Evolutionary conservation across 53 echinoderm and acorn worm genomes (phyloP).

Genomic region (Echinarachnius parma): DNA sequence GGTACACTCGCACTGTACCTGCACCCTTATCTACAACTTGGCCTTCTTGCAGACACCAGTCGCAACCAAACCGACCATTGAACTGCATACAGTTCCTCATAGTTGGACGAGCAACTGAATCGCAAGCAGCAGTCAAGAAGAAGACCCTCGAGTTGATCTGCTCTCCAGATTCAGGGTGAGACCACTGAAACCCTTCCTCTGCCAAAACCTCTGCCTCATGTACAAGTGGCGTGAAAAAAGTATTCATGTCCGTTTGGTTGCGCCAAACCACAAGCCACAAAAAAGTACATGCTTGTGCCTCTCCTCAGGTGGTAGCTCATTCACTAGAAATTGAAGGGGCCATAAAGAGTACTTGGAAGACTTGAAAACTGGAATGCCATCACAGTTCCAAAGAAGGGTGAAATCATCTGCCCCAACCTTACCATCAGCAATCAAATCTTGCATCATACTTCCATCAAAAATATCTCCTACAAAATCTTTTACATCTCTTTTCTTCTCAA

Average conservation of each 20-base stretch:
- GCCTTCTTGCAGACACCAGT: constrained; percentile 45
- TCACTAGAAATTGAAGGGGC: constrained; percentile 48
- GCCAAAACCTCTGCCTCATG: constrained; percentile 35
- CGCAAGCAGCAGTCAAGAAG: constrained; percentile 31
- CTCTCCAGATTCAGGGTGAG: constrained; percentile 1
- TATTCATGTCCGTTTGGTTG: constrained; percentile 30
- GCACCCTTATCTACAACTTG: constrained; percentile 37
- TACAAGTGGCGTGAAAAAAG: constrained; percentile 33
- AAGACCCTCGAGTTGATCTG: constrained; percentile 13
- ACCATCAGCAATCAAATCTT: constrained; percentile 5
- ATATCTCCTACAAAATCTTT: constrained; percentile 9
- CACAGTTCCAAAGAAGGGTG: constrained; percentile 43
- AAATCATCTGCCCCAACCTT: constrained; percentile 16
- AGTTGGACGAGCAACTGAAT: constrained; percentile 39
- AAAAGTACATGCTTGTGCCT: constrained; percentile 38
- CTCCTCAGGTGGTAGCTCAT: constrained; percentile 55
- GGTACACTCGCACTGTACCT: constrained; percentile 34
- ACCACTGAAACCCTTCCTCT: constrained; percentile 29
- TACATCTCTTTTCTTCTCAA: background rate
- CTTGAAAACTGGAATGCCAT: constrained; percentile 66
- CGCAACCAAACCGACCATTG: constrained; percentile 60
- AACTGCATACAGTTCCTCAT: constrained; percentile 51
- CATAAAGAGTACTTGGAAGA: constrained; percentile 51
- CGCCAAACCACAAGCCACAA: constrained; percentile 55
- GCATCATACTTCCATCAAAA: constrained; percentile 7